These are phyloP conservation scores for Upupa epops DNA, from an alignment of 2,113 vertebrate species.

Conservation along the genomic window DNA sequence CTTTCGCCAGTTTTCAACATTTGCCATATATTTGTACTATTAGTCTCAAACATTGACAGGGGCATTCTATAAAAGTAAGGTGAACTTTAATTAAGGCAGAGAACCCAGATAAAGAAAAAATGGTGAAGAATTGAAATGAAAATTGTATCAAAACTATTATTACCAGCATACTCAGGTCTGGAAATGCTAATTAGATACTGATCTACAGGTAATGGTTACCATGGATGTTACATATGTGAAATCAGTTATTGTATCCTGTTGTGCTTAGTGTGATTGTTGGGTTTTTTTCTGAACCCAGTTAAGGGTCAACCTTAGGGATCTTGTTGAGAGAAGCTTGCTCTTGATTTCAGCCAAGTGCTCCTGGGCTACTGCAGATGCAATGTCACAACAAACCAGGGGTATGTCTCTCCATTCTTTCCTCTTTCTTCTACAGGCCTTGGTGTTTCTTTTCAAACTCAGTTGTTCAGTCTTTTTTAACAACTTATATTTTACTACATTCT, in stretches of 20 bases:
- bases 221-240: conserved; percentile 4
- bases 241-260: not conserved
- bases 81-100: conserved; percentile 32
- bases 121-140: conserved; percentile 27
- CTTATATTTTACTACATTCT: not conserved
- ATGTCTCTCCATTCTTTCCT: not conserved
- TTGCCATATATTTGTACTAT: not conserved
- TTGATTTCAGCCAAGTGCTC: not conserved
- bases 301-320: not conserved
- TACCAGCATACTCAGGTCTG: not conserved
- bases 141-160: not conserved
- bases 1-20: not conserved
- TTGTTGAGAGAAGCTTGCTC: not conserved
- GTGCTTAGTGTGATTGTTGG: not conserved
- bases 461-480: not conserved
- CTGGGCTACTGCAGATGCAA: not conserved
- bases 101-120: conserved; percentile 27
- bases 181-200: conserved; percentile 13
- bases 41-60: conserved; percentile 23
- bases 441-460: not conserved
- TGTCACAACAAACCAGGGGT: not conserved
- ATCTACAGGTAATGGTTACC: not conserved
- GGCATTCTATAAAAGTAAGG: conserved; percentile 30
- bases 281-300: not conserved
- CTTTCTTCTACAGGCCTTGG: not conserved